Percentiles rank a stretch among this genome's conserved stretches.
These are phyloP conservation scores for Marcusenius ussheri DNA, from an alignment of 2,113 vertebrate species.

Conservation along the genomic window DNA sequence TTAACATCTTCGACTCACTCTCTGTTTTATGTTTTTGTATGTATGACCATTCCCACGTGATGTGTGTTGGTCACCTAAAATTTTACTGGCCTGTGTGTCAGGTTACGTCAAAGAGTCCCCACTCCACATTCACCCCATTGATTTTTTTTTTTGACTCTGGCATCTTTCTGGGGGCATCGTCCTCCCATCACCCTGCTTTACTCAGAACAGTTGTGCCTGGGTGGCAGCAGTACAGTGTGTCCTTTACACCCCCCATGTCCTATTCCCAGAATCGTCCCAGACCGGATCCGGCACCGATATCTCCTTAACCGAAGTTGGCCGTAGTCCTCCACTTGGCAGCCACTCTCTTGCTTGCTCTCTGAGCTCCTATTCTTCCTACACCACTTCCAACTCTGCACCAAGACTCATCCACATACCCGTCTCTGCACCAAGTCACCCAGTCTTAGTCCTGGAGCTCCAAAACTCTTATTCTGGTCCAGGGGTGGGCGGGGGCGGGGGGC, in stretches of 20 bases:
- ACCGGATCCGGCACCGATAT: background rate
- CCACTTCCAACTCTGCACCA: background rate
- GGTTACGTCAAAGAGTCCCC: background rate
- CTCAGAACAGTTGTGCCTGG: background rate
- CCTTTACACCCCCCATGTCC: background rate
- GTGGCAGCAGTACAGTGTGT: background rate
- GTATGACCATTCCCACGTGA: background rate
- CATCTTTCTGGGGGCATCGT: background rate
- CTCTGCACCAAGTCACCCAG: constrained; percentile 1
- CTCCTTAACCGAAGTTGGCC: background rate
- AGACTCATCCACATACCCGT: background rate
- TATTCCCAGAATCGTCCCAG: background rate
- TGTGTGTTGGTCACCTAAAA: background rate
- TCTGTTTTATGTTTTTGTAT: background rate
- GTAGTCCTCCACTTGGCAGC: background rate
- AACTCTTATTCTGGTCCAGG: background rate
- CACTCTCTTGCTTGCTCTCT: background rate
- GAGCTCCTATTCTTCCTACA: background rate
- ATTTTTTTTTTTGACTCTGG: background rate
- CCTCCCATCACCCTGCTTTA: background rate
- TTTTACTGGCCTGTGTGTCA: background rate
- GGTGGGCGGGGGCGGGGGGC: background rate
- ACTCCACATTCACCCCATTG: background rate
- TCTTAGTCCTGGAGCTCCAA: background rate
- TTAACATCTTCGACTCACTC: background rate